These are phyloP conservation scores for Halcyon chelicuti DNA, from an alignment of 2,797 vertebrate genomes.

Conservation along the genomic window DNA sequence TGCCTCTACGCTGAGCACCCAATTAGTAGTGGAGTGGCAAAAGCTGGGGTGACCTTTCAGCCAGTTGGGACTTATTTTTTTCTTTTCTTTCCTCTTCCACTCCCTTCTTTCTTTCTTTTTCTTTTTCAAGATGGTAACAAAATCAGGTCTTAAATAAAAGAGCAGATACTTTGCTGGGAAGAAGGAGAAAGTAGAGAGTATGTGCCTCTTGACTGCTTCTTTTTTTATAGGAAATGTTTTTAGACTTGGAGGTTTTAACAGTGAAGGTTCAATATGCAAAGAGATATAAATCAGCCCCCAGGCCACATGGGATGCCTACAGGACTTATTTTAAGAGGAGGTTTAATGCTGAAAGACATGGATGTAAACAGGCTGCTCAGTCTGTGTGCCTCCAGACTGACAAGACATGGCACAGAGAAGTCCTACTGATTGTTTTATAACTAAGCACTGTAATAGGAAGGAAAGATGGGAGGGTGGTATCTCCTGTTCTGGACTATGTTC, in stretches of 20 bases:
- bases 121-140: neutral
- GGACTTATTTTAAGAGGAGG: neutral
- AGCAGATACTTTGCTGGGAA: neutral
- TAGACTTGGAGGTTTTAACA: neutral
- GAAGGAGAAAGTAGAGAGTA: neutral
- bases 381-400: neutral
- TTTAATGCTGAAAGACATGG: neutral
- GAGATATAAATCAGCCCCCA: neutral
- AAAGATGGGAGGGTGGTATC: neutral
- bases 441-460: neutral
- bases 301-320: neutral
- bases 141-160: neutral
- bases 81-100: fast-evolving
- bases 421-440: neutral
- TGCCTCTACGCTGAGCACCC: neutral
- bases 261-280: neutral
- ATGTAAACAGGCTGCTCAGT: neutral
- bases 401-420: neutral
- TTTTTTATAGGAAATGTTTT: neutral
- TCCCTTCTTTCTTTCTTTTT: no score
- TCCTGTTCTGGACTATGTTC: neutral
- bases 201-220: neutral
- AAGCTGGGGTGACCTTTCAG: neutral
- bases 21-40: neutral
- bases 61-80: neutral